Conservation (phyloP, 2,888 invertebrate genomes). For the Endomychus coccineus region DNA sequence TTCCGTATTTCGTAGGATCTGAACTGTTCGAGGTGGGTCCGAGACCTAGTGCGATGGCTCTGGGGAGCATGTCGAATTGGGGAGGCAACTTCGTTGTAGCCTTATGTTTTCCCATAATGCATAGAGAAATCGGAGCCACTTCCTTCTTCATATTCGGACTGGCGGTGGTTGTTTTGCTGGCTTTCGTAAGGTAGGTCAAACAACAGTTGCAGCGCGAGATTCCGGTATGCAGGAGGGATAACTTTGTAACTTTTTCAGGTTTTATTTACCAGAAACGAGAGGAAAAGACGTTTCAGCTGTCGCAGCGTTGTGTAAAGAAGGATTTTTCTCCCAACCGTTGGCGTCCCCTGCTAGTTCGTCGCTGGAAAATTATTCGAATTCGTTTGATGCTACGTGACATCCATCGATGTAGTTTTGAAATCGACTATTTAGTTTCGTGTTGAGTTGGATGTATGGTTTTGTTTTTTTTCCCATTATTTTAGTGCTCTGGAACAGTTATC, state of each 20-base stretch:
- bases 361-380: too few species aligned
- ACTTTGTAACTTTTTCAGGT: slow-evolving; percentile 42
- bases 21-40: slow-evolving; percentile 81
- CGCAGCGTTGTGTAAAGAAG: slow-evolving; percentile 54
- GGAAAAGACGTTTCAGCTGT: slow-evolving; percentile 61
- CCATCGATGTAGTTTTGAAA: too few species aligned
- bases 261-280: slow-evolving; percentile 69
- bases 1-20: slow-evolving; percentile 80
- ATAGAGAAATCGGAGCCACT: slow-evolving; percentile 57
- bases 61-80: slow-evolving; percentile 85
- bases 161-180: slow-evolving; percentile 48
- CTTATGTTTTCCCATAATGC: slow-evolving; percentile 63
- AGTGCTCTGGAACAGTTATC: too few species aligned
- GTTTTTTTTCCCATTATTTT: too few species aligned
- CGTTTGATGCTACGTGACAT: too few species aligned
- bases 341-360: too few species aligned
- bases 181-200: slow-evolving; percentile 54
- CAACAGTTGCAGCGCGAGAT: background rate
- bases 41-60: slow-evolving; percentile 76
- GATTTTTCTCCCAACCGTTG: slow-evolving; percentile 44
- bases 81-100: slow-evolving; percentile 80
- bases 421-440: too few species aligned
- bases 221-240: background rate
- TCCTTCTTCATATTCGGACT: slow-evolving; percentile 69
- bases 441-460: too few species aligned